phyloP scores from a whole-genome alignment of 2,113 vertebrate genomes.

The rabbit (Oryctolagus cuniculus) region DNA sequence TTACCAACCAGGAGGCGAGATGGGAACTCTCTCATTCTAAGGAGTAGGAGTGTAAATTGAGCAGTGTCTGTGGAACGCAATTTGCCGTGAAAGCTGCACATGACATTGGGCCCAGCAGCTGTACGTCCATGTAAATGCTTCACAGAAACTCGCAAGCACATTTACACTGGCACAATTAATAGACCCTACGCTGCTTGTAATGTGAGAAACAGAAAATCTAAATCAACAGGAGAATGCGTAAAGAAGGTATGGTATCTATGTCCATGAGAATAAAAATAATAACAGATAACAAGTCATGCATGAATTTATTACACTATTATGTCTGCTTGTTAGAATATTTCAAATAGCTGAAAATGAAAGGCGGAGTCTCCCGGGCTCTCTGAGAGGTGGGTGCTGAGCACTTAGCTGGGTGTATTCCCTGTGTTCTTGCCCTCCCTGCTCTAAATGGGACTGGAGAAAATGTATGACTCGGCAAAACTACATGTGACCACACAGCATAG shows the following conservation, averaged over 20 bases:
- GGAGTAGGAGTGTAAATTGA: not conserved
- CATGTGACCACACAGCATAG: not conserved
- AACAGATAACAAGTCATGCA: not conserved
- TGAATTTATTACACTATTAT: not conserved
- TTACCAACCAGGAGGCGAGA: not conserved
- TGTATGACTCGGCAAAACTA: not conserved
- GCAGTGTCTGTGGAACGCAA: not conserved
- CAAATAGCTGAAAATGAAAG: slow-evolving; percentile 42
- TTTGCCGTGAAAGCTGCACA: not conserved
- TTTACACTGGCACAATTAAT: not conserved
- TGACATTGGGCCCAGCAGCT: not conserved
- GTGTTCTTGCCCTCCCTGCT: not conserved
- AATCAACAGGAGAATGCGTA: not conserved
- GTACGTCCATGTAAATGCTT: not conserved
- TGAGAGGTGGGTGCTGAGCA: not conserved
- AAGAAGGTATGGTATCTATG: not conserved
- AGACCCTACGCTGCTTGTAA: not conserved
- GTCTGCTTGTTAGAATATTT: slow-evolving; percentile 33
- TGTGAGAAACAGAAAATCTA: not conserved
- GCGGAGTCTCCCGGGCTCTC: not conserved
- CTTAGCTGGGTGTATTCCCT: not conserved
- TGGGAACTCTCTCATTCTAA: not conserved
- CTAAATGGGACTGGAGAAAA: not conserved
- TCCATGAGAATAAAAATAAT: not conserved
- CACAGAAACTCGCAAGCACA: not conserved